Percentiles rank a stretch among this genome's conserved stretches.
Conservation (phyloP, 2,113 vertebrate species). For the Osmerus eperlanus region DNA sequence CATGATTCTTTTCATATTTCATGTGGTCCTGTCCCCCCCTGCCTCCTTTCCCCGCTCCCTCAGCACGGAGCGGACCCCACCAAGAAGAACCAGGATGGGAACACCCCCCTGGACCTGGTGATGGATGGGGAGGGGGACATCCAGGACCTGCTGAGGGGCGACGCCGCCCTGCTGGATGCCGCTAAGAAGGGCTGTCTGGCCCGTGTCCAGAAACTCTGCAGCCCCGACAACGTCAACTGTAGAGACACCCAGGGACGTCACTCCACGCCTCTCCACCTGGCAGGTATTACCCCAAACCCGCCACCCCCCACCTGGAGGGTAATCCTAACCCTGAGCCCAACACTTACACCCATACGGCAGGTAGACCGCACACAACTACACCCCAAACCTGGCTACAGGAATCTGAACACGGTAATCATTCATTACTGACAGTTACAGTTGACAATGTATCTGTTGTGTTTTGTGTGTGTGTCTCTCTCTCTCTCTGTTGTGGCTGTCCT, state of each 20-base stretch:
- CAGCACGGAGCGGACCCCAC: constrained; percentile 97
- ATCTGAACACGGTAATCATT: too few species aligned
- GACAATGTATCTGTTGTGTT: too few species aligned
- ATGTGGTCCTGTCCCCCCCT: background rate
- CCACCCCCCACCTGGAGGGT: too few species aligned
- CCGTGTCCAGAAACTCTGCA: constrained; percentile 93
- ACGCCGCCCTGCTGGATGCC: constrained; percentile 91
- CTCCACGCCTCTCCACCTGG: constrained; percentile 93
- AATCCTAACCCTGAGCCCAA: too few species aligned
- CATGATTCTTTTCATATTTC: too few species aligned
- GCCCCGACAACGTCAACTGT: constrained; percentile 96
- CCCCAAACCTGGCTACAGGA: too few species aligned
- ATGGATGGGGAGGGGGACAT: constrained; percentile 98
- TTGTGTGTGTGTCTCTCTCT: too few species aligned
- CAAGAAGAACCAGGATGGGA: constrained; percentile 97
- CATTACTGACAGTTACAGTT: too few species aligned
- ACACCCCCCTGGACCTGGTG: constrained; percentile 93
- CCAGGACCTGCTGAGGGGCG: constrained; percentile 93
- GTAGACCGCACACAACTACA: too few species aligned
- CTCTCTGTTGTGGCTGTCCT: too few species aligned
- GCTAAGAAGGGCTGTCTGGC: constrained; percentile 98
- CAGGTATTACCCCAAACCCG: constrained; percentile 63
- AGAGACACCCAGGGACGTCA: constrained; percentile 96
- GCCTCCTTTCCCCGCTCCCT: constrained; percentile 15
- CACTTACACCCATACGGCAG: too few species aligned